Percentiles rank a stretch among this genome's conserved stretches.
phyloP scores from a whole-genome alignment of 2,888 invertebrate genomes.

The Phytoseiulus persimilis region DNA sequence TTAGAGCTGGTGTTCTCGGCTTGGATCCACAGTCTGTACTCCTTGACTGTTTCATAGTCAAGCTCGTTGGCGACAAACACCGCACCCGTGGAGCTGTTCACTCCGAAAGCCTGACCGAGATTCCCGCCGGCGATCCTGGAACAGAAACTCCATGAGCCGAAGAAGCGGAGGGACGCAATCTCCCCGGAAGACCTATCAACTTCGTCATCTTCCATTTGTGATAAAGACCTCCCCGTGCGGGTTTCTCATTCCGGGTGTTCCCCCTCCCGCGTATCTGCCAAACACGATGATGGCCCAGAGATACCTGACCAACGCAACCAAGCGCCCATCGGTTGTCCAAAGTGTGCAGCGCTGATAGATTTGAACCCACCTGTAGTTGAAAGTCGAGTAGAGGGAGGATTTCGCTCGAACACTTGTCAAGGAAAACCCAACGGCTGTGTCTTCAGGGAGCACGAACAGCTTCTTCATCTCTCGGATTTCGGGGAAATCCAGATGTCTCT shows the following conservation, averaged over 20 bases:
- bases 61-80: constrained; percentile 70
- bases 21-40: constrained; percentile 85
- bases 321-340: too few species aligned
- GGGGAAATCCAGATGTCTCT: constrained; percentile 52
- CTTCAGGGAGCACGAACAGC: constrained; percentile 46
- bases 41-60: constrained; percentile 71
- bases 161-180: too few species aligned
- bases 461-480: constrained; percentile 59
- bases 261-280: too few species aligned
- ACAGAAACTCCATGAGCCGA: too few species aligned
- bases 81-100: constrained; percentile 70
- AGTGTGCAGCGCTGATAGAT: too few species aligned
- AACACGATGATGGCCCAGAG: too few species aligned
- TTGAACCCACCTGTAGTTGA: background rate
- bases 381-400: constrained; percentile 58
- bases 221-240: too few species aligned
- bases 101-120: constrained; percentile 71
- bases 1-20: constrained; percentile 77
- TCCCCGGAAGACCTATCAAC: too few species aligned
- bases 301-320: too few species aligned
- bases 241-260: too few species aligned
- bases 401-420: constrained; percentile 69
- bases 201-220: too few species aligned
- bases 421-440: constrained; percentile 49
- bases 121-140: constrained; percentile 90